Evolutionary conservation across 2,888 invertebrate genomes (phyloP).

Genomic region (Ditylenchus weischeri): DNA sequence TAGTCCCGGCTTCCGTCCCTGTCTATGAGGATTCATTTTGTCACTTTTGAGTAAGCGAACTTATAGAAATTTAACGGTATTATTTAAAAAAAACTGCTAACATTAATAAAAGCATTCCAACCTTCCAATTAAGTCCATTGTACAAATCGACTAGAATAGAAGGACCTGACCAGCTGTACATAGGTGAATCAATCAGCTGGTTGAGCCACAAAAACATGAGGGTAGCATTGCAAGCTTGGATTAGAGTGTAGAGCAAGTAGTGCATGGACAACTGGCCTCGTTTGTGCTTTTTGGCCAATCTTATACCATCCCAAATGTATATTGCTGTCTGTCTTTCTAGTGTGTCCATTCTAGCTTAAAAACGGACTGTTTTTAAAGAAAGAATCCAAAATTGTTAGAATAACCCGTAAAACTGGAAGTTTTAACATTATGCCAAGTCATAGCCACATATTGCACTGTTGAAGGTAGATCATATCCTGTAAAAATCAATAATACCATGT

Average conservation of each 20-base stretch:
- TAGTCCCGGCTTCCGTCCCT: no score
- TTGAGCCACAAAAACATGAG: slow-evolving; percentile 51
- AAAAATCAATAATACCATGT: not conserved
- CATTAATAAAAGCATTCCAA: slow-evolving; percentile 6
- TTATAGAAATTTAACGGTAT: no score
- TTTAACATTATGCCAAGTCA: slow-evolving; percentile 41
- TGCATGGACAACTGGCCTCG: slow-evolving; percentile 44
- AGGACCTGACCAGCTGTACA: slow-evolving; percentile 51
- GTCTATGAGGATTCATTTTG: no score
- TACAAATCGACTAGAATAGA: slow-evolving; percentile 47
- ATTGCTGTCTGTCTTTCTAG: slow-evolving; percentile 51
- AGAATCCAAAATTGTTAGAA: not conserved
- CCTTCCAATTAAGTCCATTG: slow-evolving; percentile 53
- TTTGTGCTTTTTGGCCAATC: slow-evolving; percentile 45
- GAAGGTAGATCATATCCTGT: slow-evolving; percentile 39
- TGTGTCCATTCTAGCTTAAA: slow-evolving; percentile 21
- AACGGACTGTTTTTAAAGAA: not conserved
- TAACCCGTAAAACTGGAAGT: slow-evolving; percentile 28
- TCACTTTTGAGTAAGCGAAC: no score
- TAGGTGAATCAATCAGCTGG: slow-evolving; percentile 46
- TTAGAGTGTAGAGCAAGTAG: slow-evolving; percentile 46
- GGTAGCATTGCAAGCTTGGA: slow-evolving; percentile 51
- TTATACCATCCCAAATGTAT: slow-evolving; percentile 57
- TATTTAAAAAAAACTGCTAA: not conserved
- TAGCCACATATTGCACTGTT: slow-evolving; percentile 48